Base-by-base conservation (phyloP, 2,888 invertebrate genomes). In the Stegana nigrithorax region DNA sequence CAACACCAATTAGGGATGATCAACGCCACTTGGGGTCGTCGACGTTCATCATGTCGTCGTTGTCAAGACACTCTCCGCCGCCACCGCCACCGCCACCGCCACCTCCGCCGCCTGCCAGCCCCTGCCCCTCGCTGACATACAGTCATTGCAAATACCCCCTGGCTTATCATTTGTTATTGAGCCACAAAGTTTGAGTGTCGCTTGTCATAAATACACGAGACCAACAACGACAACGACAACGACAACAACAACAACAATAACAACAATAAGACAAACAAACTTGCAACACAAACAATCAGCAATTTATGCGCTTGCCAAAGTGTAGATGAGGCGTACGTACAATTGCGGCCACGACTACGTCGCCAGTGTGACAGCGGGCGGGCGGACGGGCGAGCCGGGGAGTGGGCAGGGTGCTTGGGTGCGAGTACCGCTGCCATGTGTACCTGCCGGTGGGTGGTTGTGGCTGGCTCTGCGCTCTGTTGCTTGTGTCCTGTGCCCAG, bases 1-100 rank as follows among this genome's bases (percentile, higher is more conserved):
- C 85, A 84, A 84, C 85, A 84, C 81, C 85, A 85, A 84, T 84
- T 84, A 84, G 84, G 83, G 82, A 81, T 84, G 85, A 84, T 83
- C 78, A 83, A 77, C 81, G 68, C 68, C 62, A 67, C 66, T 65
- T 67, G 67, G 67, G 70, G 72, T 70, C 70, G 68, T 65, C 67
- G 42, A 57, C 55, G 60, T 45, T 45, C 19, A n/a, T n/a, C n/a
- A 32, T 29, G 53, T 36, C 53, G 60, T 58, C 68, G 69, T 74
- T 71, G 71, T 71, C 70, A 19, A 21, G 67, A 65, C 70, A 62
- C 19, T 12, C 23, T 42, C 26, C 14, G 17, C 17, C 3, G 23
- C 14, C 60, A 64, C 59, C 62, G 47, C 45, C 64, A 56, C 42
- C 50, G 17, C 59, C 50, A 59, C 50, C 68, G 55, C 62, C 59